Evolutionary conservation across 2,113 vertebrate species (phyloP).

Genomic region (Lophochroa leadbeateri): DNA sequence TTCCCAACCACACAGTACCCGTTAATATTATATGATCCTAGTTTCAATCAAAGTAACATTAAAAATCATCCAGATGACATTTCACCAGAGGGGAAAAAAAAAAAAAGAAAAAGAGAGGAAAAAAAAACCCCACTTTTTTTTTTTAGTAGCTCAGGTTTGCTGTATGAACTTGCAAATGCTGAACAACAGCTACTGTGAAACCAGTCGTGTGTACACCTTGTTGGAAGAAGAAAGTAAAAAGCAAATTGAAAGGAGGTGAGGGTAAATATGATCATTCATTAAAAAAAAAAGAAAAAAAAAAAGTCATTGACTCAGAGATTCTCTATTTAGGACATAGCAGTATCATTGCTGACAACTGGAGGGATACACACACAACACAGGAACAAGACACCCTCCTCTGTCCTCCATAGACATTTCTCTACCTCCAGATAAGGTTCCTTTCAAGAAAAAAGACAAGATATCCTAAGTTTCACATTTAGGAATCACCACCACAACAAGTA

Average conservation of each 20-base stretch:
- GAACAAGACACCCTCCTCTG: not conserved
- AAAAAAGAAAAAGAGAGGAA: too few relatives aligned
- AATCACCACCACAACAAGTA: not conserved
- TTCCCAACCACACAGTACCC: not conserved
- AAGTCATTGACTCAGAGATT: too few relatives aligned
- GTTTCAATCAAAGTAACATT: not conserved
- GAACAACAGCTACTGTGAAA: not conserved
- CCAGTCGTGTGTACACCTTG: accelerated
- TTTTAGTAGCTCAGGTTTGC: not conserved
- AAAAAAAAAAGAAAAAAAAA: too few relatives aligned
- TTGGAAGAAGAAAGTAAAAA: not conserved
- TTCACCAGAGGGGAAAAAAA: not conserved
- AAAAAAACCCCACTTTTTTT: not conserved
- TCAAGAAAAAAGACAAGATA: not conserved
- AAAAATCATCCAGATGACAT: not conserved
- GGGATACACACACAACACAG: not conserved
- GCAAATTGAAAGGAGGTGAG: not conserved
- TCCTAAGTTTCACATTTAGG: not conserved
- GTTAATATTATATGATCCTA: too few relatives aligned
- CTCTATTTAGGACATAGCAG: not conserved
- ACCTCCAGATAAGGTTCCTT: not conserved
- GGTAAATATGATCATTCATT: not conserved
- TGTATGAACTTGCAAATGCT: not conserved
- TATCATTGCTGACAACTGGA: not conserved
- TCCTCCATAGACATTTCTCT: not conserved